Base-by-base conservation (phyloP, 1,140 invertebrate species). In the Bombus picipes region DNA sequence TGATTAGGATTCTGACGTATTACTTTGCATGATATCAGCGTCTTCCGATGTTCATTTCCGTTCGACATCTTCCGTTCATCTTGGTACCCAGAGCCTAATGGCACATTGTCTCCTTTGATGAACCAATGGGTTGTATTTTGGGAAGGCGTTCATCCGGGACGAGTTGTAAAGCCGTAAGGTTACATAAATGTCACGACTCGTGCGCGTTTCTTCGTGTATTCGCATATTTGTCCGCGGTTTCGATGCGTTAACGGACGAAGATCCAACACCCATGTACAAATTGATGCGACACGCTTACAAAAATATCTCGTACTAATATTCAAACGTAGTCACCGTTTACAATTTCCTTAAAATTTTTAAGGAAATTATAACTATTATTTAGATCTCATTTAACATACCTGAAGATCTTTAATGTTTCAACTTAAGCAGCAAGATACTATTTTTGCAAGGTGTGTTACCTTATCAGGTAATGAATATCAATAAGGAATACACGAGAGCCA, bases 401-500 rank as follows among this genome's bases (percentile, higher is more conserved):
- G 13, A 62, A n/a, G 25, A 62, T 62, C 28, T n/a, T 37, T 10
- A 3, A 25, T 10, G 34, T 37, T 32, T 68, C 66, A 25, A 22
- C 8, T 22, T 10, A 4, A 25, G 22, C 34, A 9, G 9, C 15
- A 25, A 8, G 32, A 68, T 41, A 72, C 9, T 39, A 13, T 18
- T 47, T 47, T 47, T 73, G 15, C 13, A 32, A 37, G 34, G 1
- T 74, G 9, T 37, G 22, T 34, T 76, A 18, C 22, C 3, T n/a
- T 81, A 74, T 34, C 43, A 66, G 62, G 15, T 85, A 85, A 81
- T 85, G 76, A 85, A 88, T 89, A 89, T 89, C 76, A 81, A 88
- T 86, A 53, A 70, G 59, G 39, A 32, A 74, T 68, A 81, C 28
- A 4, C 37, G 18, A 34, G 83, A n/a, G 65, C 39, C 43, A 83